Evolutionary conservation across 1,140 invertebrate species (phyloP).

Genomic region (Paracyclopina nana): DNA sequence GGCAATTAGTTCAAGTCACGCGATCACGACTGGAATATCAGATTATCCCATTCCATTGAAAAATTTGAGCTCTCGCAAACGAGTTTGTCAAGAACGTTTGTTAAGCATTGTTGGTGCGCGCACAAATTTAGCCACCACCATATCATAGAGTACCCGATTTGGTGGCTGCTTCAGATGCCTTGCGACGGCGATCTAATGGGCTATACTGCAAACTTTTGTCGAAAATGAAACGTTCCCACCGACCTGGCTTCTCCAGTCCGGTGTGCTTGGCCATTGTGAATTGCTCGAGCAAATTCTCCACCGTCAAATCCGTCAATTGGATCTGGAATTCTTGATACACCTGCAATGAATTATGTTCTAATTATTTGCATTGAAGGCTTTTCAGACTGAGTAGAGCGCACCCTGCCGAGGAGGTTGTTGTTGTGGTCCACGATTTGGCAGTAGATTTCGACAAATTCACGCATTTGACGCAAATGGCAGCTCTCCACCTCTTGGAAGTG

Average conservation of each 20-base stretch:
- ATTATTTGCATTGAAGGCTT: not conserved
- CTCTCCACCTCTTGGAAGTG: slow-evolving; percentile 88
- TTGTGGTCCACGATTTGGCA: slow-evolving; percentile 20
- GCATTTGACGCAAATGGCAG: slow-evolving; percentile 77
- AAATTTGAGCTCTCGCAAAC: too few relatives aligned
- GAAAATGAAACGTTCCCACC: slow-evolving; percentile 33
- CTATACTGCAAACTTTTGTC: slow-evolving; percentile 33
- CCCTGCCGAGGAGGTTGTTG: not conserved
- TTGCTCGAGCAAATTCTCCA: slow-evolving; percentile 70
- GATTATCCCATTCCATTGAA: too few relatives aligned
- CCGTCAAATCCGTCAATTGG: slow-evolving; percentile 70
- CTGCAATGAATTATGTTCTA: slow-evolving; percentile 25
- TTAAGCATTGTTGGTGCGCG: too few relatives aligned
- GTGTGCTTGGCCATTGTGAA: slow-evolving; percentile 77
- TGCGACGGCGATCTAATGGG: too few relatives aligned
- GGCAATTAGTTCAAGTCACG: not conserved
- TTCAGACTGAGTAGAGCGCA: not conserved
- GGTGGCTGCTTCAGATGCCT: too few relatives aligned
- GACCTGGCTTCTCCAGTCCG: slow-evolving; percentile 72
- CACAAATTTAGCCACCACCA: too few relatives aligned
- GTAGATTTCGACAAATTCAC: slow-evolving; percentile 76
- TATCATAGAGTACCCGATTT: too few relatives aligned
- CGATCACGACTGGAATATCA: slow-evolving; percentile 24
- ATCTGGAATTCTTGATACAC: slow-evolving; percentile 73
- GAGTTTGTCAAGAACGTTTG: too few relatives aligned